Conservation (phyloP, 2,113 vertebrate species). For the Xyrauchen texanus region DNA sequence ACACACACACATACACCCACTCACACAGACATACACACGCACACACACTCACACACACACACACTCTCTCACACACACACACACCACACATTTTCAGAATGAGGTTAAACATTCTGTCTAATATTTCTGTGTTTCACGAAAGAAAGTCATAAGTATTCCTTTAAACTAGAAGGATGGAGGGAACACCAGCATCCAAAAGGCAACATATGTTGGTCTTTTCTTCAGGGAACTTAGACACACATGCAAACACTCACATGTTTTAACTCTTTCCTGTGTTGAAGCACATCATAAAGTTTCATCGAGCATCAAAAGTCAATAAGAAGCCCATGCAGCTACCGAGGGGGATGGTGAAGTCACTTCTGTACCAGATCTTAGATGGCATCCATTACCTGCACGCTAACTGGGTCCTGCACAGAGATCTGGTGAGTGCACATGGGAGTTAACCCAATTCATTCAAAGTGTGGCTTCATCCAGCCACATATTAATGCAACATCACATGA, state of each 20-base stretch:
- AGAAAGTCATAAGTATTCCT: no score
- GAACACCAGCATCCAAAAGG: no score
- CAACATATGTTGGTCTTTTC: no score
- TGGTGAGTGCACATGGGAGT: conserved; percentile 79
- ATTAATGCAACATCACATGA: no score
- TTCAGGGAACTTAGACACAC: no score
- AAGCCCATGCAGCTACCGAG: conserved; percentile 98
- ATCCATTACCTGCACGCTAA: conserved; percentile 99
- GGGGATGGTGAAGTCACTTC: conserved; percentile 98
- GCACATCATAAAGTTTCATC: conserved; percentile 99
- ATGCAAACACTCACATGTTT: no score
- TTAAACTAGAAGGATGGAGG: no score
- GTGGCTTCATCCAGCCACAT: no score
- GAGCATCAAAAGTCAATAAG: conserved; percentile 99
- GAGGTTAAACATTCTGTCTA: no score
- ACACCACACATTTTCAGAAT: no score
- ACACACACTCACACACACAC: conserved; percentile 9
- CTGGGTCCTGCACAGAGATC: conserved; percentile 99
- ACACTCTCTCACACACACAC: background rate
- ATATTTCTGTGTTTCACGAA: no score
- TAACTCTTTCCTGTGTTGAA: conserved; percentile 59
- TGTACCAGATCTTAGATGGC: conserved; percentile 99
- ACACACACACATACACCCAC: conserved; percentile 33
- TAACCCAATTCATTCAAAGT: no score
- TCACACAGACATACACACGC: conserved; percentile 48